phyloP scores from a whole-genome alignment of 2,888 invertebrate genomes.

The Troides aeacus region DNA sequence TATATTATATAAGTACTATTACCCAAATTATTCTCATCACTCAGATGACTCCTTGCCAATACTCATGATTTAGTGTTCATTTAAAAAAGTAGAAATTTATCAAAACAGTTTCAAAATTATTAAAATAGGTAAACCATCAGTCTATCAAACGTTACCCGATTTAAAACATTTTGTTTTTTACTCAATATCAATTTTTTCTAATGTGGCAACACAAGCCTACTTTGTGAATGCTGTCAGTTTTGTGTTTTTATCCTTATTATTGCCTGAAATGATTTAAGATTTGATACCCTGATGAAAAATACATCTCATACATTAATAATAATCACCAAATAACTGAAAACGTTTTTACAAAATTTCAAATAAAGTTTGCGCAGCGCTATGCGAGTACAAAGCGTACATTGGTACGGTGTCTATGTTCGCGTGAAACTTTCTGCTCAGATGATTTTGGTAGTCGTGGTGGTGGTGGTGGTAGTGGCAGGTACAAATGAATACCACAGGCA shows the following conservation, averaged over 20 bases:
- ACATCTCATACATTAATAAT: no score
- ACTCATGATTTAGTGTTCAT: neutral
- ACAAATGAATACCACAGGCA: no score
- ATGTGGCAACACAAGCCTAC: constrained; percentile 21
- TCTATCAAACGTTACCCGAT: constrained; percentile 6
- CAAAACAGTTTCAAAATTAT: neutral
- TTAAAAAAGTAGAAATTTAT: neutral
- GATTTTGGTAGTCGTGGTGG: neutral
- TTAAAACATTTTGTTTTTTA: neutral
- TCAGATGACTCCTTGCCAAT: neutral
- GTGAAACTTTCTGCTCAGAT: neutral
- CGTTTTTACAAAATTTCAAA: no score
- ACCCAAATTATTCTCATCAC: constrained; percentile 23
- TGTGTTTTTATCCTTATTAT: neutral
- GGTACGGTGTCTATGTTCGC: neutral
- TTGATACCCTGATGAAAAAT: no score
- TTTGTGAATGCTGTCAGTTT: neutral
- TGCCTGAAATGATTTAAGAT: no score
- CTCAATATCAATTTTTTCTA: neutral
- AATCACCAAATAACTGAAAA: no score
- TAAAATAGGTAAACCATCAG: constrained; percentile 24
- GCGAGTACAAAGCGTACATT: neutral
- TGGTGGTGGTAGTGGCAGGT: no score
- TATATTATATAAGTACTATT: constrained; percentile 23
- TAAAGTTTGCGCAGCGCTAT: neutral